Conservation (phyloP, 1,140 invertebrate genomes). For the Intoshia linei region DNA sequence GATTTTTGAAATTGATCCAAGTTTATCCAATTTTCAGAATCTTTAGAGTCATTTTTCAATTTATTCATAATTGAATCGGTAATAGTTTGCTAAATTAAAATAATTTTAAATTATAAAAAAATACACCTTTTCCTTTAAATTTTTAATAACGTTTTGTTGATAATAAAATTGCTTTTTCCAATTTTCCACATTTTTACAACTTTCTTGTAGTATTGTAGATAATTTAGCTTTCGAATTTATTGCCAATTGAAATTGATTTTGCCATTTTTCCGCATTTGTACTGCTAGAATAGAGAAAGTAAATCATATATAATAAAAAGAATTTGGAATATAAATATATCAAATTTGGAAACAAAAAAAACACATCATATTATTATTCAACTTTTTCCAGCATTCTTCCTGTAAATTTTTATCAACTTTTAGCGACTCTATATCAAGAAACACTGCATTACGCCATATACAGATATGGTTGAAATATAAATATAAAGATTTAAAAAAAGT, state of each 20-base stretch:
- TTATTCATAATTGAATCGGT: too few relatives aligned
- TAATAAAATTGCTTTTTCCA: conserved; percentile 91
- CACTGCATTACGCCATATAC: not conserved
- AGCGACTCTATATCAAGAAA: not conserved
- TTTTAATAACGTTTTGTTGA: too few relatives aligned
- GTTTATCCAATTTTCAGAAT: too few relatives aligned
- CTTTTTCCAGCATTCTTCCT: too few relatives aligned
- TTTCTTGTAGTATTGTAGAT: conserved; percentile 73
- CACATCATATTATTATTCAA: not conserved
- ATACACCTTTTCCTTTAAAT: too few relatives aligned
- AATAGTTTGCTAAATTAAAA: too few relatives aligned
- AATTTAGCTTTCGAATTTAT: conserved; percentile 75
- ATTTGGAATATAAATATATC: not conserved
- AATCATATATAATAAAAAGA: not conserved
- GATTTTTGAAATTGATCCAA: too few relatives aligned
- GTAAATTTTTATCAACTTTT: not conserved
- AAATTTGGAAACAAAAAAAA: not conserved
- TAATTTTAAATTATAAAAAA: too few relatives aligned
- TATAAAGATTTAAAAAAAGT: conserved; percentile 4
- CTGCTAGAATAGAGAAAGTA: conserved; percentile 30
- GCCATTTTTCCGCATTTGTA: conserved; percentile 86
- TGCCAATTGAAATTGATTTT: conserved; percentile 65
- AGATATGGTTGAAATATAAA: conserved; percentile 6
- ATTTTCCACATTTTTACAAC: conserved; percentile 77
- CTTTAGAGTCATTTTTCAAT: too few relatives aligned